A percentile compares a stretch with the other conserved stretches of the same genome.
These are phyloP conservation scores for Setipinna tenuifilis DNA, from an alignment of 2,797 vertebrate species.

Conservation along the genomic window DNA sequence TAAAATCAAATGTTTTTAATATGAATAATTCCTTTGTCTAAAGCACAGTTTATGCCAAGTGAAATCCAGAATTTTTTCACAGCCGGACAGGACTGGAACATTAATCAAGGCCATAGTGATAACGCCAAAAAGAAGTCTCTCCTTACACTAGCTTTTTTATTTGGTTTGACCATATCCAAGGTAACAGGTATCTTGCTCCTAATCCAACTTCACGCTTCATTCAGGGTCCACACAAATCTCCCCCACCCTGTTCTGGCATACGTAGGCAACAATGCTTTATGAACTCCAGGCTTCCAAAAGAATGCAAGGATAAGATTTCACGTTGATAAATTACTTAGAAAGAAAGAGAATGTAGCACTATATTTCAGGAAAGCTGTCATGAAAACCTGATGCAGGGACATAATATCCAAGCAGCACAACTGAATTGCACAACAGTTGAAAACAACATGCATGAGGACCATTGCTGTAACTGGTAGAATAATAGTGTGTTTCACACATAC, in stretches of 20 bases:
- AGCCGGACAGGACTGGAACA: background rate
- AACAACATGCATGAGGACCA: background rate
- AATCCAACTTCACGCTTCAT: conserved; percentile 7
- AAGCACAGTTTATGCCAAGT: background rate
- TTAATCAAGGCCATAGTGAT: background rate
- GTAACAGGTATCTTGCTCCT: background rate
- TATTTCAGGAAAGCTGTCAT: conserved; percentile 18
- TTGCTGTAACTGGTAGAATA: background rate
- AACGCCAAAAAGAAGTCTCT: background rate
- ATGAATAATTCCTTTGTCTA: background rate
- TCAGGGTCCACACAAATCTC: background rate
- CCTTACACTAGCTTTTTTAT: background rate
- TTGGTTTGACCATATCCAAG: background rate
- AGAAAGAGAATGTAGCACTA: background rate
- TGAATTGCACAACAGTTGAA: background rate
- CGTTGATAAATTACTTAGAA: conserved; percentile 17
- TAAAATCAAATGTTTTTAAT: background rate
- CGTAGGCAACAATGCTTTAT: background rate
- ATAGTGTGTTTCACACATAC: background rate
- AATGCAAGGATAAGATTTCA: conserved; percentile 19
- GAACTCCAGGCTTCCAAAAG: background rate
- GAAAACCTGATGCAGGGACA: background rate
- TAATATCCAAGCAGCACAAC: background rate
- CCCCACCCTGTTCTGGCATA: background rate
- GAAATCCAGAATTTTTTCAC: background rate